phyloP scores from a whole-genome alignment of 1,140 invertebrate genomes.

The Zaprionus camerounensis region DNA sequence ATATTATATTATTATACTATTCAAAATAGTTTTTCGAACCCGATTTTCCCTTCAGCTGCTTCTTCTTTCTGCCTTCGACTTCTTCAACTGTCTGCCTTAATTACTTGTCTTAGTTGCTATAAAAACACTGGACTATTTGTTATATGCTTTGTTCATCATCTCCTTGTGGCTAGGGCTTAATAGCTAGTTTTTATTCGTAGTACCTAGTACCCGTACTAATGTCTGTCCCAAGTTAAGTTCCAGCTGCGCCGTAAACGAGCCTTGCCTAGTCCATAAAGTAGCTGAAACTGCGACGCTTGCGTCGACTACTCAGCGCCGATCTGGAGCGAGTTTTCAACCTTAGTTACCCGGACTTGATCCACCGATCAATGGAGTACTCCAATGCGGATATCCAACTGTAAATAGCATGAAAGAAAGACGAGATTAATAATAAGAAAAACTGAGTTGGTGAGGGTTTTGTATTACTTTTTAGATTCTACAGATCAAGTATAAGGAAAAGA shows the following conservation, averaged over 20 bases:
- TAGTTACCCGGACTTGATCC: constrained; percentile 95
- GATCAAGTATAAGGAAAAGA: no score
- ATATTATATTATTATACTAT: constrained; percentile 48
- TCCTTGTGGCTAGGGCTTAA: constrained; percentile 38
- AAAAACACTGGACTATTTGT: constrained; percentile 57
- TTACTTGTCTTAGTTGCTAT: constrained; percentile 71
- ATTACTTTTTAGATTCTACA: neutral
- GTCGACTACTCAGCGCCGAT: constrained; percentile 62
- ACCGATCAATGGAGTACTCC: constrained; percentile 97
- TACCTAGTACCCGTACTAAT: constrained; percentile 80
- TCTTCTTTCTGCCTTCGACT: neutral
- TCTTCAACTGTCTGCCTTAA: constrained; percentile 51
- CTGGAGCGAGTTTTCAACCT: constrained; percentile 77
- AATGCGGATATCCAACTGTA: constrained; percentile 96
- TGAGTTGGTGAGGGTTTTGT: neutral
- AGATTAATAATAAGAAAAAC: neutral
- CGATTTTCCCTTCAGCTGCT: constrained; percentile 39
- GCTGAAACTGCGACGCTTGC: constrained; percentile 76
- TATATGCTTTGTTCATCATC: constrained; percentile 42
- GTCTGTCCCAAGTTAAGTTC: constrained; percentile 56
- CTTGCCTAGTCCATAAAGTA: constrained; percentile 74
- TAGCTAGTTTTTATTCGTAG: constrained; percentile 39
- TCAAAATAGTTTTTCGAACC: constrained; percentile 75
- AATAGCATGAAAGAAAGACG: constrained; percentile 46
- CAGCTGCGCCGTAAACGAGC: neutral